Percentiles rank a stretch among this genome's conserved stretches.
These are phyloP conservation scores for Cotesia chilonis DNA, from an alignment of 1,140 invertebrate genomes.

Conservation along the genomic window DNA sequence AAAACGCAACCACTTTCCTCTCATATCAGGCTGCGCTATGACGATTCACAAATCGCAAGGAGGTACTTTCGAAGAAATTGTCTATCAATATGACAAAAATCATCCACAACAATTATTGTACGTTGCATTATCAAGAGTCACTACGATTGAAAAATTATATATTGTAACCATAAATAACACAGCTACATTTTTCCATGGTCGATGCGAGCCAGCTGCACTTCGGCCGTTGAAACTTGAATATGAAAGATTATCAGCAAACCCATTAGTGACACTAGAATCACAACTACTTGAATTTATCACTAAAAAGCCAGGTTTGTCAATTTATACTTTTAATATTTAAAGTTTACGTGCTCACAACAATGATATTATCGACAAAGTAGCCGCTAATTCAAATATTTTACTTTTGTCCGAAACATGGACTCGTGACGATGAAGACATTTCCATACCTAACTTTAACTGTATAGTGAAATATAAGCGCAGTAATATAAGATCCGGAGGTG, in stretches of 20 bases:
- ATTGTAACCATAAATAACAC: no score
- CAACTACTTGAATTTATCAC: conserved; percentile 15
- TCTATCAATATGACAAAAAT: no score
- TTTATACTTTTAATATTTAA: conserved; percentile 37
- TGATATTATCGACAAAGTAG: conserved; percentile 30
- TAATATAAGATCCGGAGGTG: not conserved
- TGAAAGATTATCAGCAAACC: not conserved
- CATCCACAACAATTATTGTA: no score
- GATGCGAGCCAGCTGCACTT: not conserved
- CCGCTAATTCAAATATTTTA: conserved; percentile 24
- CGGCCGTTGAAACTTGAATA: not conserved
- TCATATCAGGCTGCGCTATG: no score
- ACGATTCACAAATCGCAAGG: conserved; percentile 36
- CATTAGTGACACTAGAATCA: not conserved
- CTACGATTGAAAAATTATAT: no score
- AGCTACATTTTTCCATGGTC: no score
- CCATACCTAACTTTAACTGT: conserved; percentile 30
- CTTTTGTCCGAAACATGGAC: conserved; percentile 36
- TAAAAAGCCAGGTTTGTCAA: conserved; percentile 16
- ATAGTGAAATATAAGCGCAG: not conserved
- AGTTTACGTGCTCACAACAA: conserved; percentile 31
- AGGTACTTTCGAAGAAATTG: no score
- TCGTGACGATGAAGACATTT: conserved; percentile 22
- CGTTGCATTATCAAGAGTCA: no score
- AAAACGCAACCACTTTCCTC: no score